Conservation (phyloP, 1,140 invertebrate genomes). For the Ips nitidus region DNA sequence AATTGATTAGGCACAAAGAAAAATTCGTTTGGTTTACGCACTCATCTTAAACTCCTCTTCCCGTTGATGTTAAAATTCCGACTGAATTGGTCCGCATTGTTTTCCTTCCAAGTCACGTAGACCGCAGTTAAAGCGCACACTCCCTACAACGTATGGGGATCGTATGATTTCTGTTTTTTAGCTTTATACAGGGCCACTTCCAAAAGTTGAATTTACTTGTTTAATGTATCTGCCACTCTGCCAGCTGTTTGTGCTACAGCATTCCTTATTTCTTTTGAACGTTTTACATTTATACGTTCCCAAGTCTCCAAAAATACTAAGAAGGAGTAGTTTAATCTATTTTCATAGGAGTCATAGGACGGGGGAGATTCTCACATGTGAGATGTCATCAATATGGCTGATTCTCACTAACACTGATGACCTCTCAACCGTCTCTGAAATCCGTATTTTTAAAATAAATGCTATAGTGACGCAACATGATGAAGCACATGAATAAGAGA, state of each 20-base stretch:
- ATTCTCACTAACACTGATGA: too few relatives aligned
- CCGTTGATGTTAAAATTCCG: constrained; percentile 49
- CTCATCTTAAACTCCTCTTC: constrained; percentile 44
- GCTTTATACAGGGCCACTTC: background rate
- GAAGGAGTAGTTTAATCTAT: background rate
- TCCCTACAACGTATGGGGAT: constrained; percentile 38
- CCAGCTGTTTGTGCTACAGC: background rate
- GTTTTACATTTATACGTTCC: background rate
- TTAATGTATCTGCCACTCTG: too few relatives aligned
- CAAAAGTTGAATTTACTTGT: background rate
- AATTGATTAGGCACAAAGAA: constrained; percentile 47
- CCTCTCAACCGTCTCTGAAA: too few relatives aligned
- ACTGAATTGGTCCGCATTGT: constrained; percentile 38
- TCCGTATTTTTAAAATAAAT: too few relatives aligned
- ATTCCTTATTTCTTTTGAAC: background rate
- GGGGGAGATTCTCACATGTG: too few relatives aligned
- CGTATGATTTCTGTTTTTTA: constrained; percentile 41
- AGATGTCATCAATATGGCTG: too few relatives aligned
- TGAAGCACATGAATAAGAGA: too few relatives aligned
- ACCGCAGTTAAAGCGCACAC: constrained; percentile 30
- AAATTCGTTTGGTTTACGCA: constrained; percentile 45
- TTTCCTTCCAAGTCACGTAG: constrained; percentile 42
- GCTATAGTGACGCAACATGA: too few relatives aligned
- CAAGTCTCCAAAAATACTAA: too few relatives aligned
- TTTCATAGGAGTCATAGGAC: background rate